These are phyloP conservation scores for Atherinosoma microstoma DNA, from an alignment of 2,797 vertebrate species.

Conservation along the genomic window DNA sequence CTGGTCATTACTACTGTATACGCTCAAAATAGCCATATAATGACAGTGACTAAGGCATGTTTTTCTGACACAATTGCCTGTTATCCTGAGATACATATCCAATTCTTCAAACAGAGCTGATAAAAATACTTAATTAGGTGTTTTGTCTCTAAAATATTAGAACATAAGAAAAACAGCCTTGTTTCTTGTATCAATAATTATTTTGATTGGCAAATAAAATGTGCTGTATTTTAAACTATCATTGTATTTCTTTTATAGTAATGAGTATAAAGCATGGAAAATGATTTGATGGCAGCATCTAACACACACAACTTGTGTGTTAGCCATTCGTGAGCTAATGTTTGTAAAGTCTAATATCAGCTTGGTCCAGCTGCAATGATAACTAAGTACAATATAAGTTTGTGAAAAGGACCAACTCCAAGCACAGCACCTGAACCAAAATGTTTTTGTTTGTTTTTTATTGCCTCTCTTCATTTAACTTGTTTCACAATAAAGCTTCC, in stretches of 20 bases:
- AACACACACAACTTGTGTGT: neutral
- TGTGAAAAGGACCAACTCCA: neutral
- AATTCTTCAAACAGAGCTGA: neutral
- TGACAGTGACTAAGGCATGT: constrained; percentile 20
- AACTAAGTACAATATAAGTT: neutral
- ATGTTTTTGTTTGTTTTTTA: neutral
- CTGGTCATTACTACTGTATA: constrained; percentile 31
- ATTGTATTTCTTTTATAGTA: neutral
- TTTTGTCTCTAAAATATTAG: neutral
- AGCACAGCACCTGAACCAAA: neutral
- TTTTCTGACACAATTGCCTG: constrained; percentile 21
- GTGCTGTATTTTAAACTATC: neutral
- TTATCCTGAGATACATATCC: neutral
- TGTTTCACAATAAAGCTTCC: no score
- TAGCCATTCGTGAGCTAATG: neutral
- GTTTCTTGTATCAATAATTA: neutral
- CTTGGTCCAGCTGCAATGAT: no score
- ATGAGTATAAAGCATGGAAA: neutral
- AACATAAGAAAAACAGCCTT: neutral
- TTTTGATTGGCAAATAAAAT: constrained; percentile 10
- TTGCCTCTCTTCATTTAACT: neutral
- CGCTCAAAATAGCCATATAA: constrained; percentile 46
- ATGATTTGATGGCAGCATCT: neutral
- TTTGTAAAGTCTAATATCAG: neutral
- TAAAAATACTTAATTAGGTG: neutral